Conservation (phyloP, 2,888 invertebrate species). For the Bellardia pandia region DNA sequence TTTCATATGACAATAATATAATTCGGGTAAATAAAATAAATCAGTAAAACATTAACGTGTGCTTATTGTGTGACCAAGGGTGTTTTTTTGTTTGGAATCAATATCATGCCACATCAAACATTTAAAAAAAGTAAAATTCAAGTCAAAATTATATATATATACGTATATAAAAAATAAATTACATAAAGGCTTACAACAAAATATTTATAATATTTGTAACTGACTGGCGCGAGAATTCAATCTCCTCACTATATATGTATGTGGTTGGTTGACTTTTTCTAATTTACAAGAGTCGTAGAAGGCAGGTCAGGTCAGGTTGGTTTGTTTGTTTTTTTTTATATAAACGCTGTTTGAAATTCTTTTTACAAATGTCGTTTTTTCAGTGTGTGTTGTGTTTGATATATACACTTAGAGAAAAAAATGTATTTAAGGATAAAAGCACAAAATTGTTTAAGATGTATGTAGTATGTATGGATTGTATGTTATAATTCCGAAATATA, state of each 20-base stretch:
- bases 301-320: slow-evolving; percentile 75
- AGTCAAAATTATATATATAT: slow-evolving; percentile 67
- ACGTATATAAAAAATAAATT: slow-evolving; percentile 33
- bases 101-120: slow-evolving; percentile 78
- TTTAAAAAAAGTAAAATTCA: slow-evolving; percentile 74
- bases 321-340: slow-evolving; percentile 71
- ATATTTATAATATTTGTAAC: slow-evolving; percentile 76
- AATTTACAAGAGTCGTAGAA: slow-evolving; percentile 69
- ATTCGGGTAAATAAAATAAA: slow-evolving; percentile 22
- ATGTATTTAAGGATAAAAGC: slow-evolving; percentile 64
- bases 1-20: slow-evolving; percentile 38
- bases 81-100: slow-evolving; percentile 68
- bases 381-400: slow-evolving; percentile 60
- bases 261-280: slow-evolving; percentile 66
- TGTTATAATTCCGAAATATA: slow-evolving; percentile 14
- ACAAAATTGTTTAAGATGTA: slow-evolving; percentile 48
- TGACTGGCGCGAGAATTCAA: slow-evolving; percentile 77
- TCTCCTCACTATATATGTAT: slow-evolving; percentile 76
- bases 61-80: slow-evolving; percentile 73
- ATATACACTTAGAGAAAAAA: slow-evolving; percentile 63
- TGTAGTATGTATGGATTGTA: slow-evolving; percentile 28
- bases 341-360: slow-evolving; percentile 71
- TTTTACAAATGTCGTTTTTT: slow-evolving; percentile 70
- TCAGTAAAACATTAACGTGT: slow-evolving; percentile 60
- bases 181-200: slow-evolving; percentile 71